phyloP scores from a whole-genome alignment of 2,797 vertebrate species.

The Carduelis carduelis region DNA sequence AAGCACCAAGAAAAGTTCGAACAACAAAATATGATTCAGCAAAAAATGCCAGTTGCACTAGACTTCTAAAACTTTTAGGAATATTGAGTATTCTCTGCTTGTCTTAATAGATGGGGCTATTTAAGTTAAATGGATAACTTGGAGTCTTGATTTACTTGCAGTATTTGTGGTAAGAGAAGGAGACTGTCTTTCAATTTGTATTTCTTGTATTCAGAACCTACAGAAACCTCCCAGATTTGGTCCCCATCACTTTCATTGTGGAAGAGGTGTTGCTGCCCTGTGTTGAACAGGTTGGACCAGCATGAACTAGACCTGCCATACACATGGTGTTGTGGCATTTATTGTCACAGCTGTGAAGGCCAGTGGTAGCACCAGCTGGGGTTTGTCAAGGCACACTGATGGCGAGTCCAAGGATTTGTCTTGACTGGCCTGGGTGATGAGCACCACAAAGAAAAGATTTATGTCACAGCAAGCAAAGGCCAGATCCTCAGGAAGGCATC shows the following conservation, averaged over 20 bases:
- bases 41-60: not conserved
- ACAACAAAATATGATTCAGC: not conserved
- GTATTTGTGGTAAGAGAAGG: not conserved
- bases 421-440: not conserved
- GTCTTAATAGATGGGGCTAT: not conserved
- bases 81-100: not conserved
- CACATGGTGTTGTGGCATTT: accelerated
- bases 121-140: not conserved
- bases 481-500: not conserved
- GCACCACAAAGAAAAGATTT: not conserved
- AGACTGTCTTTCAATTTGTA: not conserved
- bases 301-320: not conserved
- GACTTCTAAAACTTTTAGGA: not conserved
- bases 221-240: not conserved
- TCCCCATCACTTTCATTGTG: not conserved
- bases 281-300: not conserved
- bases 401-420: not conserved
- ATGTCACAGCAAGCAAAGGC: not conserved
- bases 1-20: not conserved
- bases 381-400: not conserved
- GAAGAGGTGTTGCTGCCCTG: not conserved
- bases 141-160: not conserved
- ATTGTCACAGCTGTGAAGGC: accelerated
- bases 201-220: not conserved
- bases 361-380: not conserved